Base-by-base conservation (phyloP, 2,888 invertebrate genomes). In the Drosophila borealis region DNA sequence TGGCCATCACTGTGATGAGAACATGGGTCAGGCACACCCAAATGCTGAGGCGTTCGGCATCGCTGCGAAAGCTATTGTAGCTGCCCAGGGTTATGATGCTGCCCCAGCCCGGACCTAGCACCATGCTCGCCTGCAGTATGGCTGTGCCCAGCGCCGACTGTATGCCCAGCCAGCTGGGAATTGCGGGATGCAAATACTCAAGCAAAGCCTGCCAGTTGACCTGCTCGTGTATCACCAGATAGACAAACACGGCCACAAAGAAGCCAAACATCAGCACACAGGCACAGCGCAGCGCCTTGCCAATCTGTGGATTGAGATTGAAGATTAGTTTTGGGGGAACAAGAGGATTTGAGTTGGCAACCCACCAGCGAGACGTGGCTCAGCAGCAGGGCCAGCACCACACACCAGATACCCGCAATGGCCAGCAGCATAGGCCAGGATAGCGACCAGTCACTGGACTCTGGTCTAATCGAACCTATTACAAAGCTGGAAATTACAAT, bases 91-190 rank as follows among this genome's bases (percentile, higher is more conserved):
- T 96, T 59, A 97, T 93, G 46, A 97, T 94, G 17, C 96, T 96
- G 29, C 97, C 97, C 95, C 96, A 96, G 1, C 97, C 96, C 0
- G 96, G 96, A 1, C 98, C 98, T 46, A 98, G 94, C 0, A 97
- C 96, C 91, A 96, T 97, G 50, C 88, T 90, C 46, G 91, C 83
- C 79, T 91, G 84, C 46, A 91, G 42, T 11, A 89, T 80, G 37
- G 82, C 86, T 13, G 73, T 76, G 10, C 79, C 80, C 6, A 80
- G 17, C 0, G 82, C 71, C 2, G 76, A 53, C 19, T 57, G 34
- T 3, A 84, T 67, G 4, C 51, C 72, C 0, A 49, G 25, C 45
- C 80, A 81, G 19, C 76, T 80, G 11, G 74, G 42, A n/a, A 89
- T 53, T 1, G 68, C 55, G 1, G 89, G 88, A 21, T 85, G 46